A percentile compares a stretch with the other conserved stretches of the same genome.
Conservation (phyloP, 2,113 vertebrate genomes). For the Acanthochromis polyacanthus region DNA sequence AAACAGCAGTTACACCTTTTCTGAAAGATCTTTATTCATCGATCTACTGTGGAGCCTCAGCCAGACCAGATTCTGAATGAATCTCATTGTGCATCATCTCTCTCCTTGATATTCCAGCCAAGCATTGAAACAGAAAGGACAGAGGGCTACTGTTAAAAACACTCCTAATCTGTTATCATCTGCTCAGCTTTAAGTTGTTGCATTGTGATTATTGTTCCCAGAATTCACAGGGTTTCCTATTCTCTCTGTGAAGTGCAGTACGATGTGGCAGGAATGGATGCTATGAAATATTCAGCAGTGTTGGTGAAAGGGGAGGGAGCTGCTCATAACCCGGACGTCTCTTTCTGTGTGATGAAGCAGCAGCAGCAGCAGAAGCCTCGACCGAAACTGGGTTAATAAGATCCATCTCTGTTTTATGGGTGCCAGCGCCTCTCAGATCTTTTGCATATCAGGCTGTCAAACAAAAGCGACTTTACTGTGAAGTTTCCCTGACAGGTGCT, state of each 20-base stretch:
- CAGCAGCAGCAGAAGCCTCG: conserved; percentile 17
- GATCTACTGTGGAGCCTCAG: conserved; percentile 10
- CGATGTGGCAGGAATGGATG: conserved; percentile 31
- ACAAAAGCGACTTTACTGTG: conserved; percentile 1
- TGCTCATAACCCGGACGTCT: conserved; percentile 39
- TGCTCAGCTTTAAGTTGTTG: conserved; percentile 16
- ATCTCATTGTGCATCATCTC: conserved; percentile 34
- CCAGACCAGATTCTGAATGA: conserved; percentile 9
- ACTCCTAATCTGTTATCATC: conserved; percentile 32
- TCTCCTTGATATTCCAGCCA: conserved; percentile 8
- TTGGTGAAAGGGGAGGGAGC: conserved; percentile 38
- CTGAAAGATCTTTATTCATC: conserved; percentile 30
- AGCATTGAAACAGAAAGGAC: conserved; percentile 14
- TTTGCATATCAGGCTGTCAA: neutral
- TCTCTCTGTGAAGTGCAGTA: conserved; percentile 46
- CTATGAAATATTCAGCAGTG: conserved; percentile 74
- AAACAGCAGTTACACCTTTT: conserved; percentile 22
- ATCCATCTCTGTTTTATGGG: conserved; percentile 47
- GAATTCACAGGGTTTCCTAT: conserved; percentile 31
- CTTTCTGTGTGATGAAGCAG: conserved; percentile 29
- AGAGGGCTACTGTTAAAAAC: neutral
- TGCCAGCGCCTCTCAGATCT: neutral
- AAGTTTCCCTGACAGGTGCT: conserved; percentile 2
- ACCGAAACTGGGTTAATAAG: conserved; percentile 74
- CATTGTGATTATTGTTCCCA: conserved; percentile 24